phyloP scores from a whole-genome alignment of 2,113 vertebrate genomes.

The Malurus melanocephalus region DNA sequence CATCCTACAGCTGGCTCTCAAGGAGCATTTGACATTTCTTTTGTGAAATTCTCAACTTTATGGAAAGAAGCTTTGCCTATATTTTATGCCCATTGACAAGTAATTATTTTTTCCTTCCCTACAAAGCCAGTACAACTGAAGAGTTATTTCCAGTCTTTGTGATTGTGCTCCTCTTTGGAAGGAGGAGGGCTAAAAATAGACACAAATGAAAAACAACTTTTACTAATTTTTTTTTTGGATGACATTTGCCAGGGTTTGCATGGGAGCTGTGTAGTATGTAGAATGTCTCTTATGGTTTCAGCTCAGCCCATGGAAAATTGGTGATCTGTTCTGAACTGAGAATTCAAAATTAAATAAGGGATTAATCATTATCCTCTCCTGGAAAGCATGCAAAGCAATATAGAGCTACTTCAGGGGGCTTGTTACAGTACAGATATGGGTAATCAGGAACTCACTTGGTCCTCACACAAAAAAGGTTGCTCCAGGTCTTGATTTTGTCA shows the following conservation, averaged over 20 bases:
- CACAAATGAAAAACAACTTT: rapidly evolving
- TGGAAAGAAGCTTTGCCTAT: not conserved
- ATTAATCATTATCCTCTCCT: not conserved
- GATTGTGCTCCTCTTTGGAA: not conserved
- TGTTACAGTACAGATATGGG: not conserved
- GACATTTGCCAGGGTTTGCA: not conserved
- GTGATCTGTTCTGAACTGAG: not conserved
- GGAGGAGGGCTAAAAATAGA: not conserved
- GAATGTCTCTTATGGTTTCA: not conserved
- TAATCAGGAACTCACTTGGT: not conserved
- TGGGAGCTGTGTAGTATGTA: not conserved
- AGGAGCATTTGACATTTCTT: not conserved
- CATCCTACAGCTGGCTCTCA: not conserved
- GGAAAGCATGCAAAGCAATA: not conserved
- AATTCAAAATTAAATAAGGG: not conserved
- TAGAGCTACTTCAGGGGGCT: not conserved
- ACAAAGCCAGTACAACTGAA: not conserved
- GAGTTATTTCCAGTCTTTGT: not conserved
- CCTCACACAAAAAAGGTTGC: not conserved
- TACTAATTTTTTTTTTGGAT: not conserved
- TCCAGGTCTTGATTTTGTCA: not conserved
- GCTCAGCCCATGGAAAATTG: not conserved
- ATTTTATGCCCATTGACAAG: not conserved
- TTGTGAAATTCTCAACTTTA: not conserved
- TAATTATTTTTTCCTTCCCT: not conserved